A percentile compares a stretch with the other conserved stretches of the same genome.
These are phyloP conservation scores for Chiroxiphia lanceolata DNA, from an alignment of 2,797 vertebrate species.

Conservation along the genomic window DNA sequence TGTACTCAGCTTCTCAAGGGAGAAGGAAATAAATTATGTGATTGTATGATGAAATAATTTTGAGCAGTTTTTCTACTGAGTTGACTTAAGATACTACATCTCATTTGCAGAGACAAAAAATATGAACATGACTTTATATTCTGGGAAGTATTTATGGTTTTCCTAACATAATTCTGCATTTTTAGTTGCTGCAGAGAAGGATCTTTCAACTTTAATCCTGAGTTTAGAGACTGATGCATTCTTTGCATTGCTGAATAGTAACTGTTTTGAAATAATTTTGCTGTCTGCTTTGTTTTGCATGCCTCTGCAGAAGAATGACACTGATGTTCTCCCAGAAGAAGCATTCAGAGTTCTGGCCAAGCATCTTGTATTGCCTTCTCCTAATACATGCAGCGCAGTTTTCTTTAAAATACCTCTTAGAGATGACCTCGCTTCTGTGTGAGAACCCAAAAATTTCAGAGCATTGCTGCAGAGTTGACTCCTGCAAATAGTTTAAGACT, in stretches of 20 bases:
- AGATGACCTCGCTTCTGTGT: neutral
- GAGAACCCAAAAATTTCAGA: neutral
- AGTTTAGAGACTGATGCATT: neutral
- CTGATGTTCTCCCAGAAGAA: neutral
- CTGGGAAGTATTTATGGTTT: neutral
- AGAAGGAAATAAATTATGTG: neutral
- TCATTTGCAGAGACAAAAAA: neutral
- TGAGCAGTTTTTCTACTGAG: neutral
- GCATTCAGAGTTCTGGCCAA: neutral
- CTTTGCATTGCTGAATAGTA: neutral
- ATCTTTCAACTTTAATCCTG: neutral
- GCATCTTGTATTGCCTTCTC: neutral
- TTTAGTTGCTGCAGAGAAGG: neutral
- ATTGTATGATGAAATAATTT: neutral
- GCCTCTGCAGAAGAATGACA: neutral
- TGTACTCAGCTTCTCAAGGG: neutral
- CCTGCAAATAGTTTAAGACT: neutral
- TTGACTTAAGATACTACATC: neutral
- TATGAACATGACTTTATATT: neutral
- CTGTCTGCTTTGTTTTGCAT: neutral
- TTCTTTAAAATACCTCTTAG: neutral
- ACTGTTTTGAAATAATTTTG: neutral
- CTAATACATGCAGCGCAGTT: neutral
- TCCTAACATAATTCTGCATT: neutral
- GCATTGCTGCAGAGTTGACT: accelerated